Evolutionary conservation across 2,888 invertebrate species (phyloP).

Genomic region (Sclerodermus sp.): DNA sequence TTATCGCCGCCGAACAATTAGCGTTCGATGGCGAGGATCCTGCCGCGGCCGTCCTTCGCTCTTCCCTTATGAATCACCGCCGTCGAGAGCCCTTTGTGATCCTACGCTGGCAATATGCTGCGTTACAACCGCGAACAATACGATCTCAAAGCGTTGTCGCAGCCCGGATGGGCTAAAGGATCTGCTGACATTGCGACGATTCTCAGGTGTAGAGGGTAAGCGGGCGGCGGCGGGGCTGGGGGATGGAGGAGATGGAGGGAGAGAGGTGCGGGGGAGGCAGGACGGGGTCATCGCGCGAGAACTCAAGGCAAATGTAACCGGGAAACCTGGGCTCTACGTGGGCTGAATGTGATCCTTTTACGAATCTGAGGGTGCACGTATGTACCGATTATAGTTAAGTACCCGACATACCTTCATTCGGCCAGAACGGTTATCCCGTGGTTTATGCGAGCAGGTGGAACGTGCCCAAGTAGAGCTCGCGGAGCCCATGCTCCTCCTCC

Average conservation of each 20-base stretch:
- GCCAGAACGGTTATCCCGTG: constrained; percentile 15
- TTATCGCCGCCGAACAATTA: too few species aligned
- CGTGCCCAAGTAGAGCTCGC: constrained; percentile 17
- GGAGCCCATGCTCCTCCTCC: constrained; percentile 1
- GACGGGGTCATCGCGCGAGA: constrained; percentile 19
- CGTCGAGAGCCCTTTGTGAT: too few species aligned
- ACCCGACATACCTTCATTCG: constrained; percentile 5
- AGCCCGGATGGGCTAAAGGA: too few species aligned
- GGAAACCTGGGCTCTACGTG: constrained; percentile 13
- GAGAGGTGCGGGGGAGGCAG: constrained; percentile 5
- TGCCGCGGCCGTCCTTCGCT: too few species aligned
- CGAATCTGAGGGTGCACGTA: constrained; percentile 8
- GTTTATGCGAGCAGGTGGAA: constrained; percentile 28
- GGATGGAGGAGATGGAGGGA: background rate
- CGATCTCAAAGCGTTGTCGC: too few species aligned
- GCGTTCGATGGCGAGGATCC: too few species aligned
- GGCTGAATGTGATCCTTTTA: constrained; percentile 8
- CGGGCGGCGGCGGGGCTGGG: constrained; percentile 13
- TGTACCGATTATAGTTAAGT: constrained; percentile 17
- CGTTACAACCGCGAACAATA: too few species aligned
- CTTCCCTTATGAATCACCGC: too few species aligned
- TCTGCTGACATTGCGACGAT: too few species aligned
- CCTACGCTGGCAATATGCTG: too few species aligned
- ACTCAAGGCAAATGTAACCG: constrained; percentile 15
- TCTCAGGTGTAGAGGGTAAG: background rate